Base-by-base conservation (phyloP, 2,797 vertebrate genomes). In the Protosalanx chinensis region DNA sequence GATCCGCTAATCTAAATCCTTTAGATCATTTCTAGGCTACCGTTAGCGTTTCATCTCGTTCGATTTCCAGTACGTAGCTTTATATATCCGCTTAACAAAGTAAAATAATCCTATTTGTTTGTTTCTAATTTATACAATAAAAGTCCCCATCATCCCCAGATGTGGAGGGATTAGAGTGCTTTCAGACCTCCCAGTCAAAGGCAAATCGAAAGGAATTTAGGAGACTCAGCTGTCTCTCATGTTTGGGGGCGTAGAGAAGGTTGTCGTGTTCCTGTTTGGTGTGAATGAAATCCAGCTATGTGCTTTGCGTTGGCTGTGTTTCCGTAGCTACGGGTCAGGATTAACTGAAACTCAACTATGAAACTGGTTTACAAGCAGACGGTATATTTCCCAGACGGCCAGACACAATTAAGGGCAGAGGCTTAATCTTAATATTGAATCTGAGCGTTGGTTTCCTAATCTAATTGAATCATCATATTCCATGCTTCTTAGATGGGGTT, bases 401-500 rank as follows among this genome's bases (percentile, higher is more conserved):
- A 2, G 5, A 23, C 64, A 56, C 56, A 32, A 68, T 66, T 59
- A 72, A 72, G 62, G 2, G 4, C 15, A 12, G 71, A 49, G 41
- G 57, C 33, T 33, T 69, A 57, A 72, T 65, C 75, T 56, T n/a
- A 56, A 73, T 53, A 18, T 68, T 70, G 15, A 72, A 67, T 66
- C 63, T 63, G 20, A 60, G 57, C 32, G 30, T 65, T 56, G 27
- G 58, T 79, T 78, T 68, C 59, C 46, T 37, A 29, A 79, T 81
- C 18, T 0, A 74, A 76, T 82, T 79, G 73, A 68, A 72, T 82
- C 72, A 49, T 51, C 74, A 81, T 69, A 70, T 74, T 64, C 63
- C 65, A 65, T n/a, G 13, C 64, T 15, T 6, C 79, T 79, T 74
- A 57, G 15, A 69, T 29, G 29, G 71, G 49, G 57, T 15, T 4